Evolutionary conservation across 2,888 invertebrate species (phyloP).

Genomic region (Sesia bembeciformis): DNA sequence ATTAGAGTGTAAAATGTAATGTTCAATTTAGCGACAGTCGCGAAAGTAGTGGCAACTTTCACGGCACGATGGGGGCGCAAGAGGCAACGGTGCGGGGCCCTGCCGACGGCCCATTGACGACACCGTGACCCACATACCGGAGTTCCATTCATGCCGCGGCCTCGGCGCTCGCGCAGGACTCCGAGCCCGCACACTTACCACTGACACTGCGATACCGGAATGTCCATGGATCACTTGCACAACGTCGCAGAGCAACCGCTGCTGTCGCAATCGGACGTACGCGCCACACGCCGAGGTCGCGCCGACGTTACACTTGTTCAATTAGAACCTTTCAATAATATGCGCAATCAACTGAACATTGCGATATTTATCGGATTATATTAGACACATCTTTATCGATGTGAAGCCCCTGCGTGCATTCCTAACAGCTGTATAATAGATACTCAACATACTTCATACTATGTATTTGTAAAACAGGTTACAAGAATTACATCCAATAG

Average conservation of each 20-base stretch:
- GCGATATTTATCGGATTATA: neutral
- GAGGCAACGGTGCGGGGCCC: slow-evolving; percentile 53
- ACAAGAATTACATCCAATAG: neutral
- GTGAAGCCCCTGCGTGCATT: no score
- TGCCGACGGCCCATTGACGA: slow-evolving; percentile 69
- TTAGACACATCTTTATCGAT: neutral
- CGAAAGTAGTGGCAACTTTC: slow-evolving; percentile 74
- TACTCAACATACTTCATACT: no score
- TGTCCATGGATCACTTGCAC: slow-evolving; percentile 61
- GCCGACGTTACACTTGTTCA: slow-evolving; percentile 63
- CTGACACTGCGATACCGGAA: slow-evolving; percentile 47
- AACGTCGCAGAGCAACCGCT: slow-evolving; percentile 28
- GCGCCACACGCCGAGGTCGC: slow-evolving; percentile 43
- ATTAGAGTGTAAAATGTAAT: slow-evolving; percentile 57
- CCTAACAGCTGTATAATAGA: no score
- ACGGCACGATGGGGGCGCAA: slow-evolving; percentile 64
- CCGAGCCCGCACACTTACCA: slow-evolving; percentile 39
- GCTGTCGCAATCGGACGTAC: slow-evolving; percentile 56
- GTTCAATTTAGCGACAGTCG: slow-evolving; percentile 44
- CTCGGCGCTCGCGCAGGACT: slow-evolving; percentile 49
- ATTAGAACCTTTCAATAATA: slow-evolving; percentile 51
- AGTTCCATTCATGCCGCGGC: slow-evolving; percentile 69
- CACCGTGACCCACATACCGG: slow-evolving; percentile 72
- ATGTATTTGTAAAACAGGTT: no score
- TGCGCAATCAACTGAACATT: slow-evolving; percentile 36